These are phyloP conservation scores for Lasioglossum calceatum DNA, from an alignment of 2,888 invertebrate species.

Conservation along the genomic window DNA sequence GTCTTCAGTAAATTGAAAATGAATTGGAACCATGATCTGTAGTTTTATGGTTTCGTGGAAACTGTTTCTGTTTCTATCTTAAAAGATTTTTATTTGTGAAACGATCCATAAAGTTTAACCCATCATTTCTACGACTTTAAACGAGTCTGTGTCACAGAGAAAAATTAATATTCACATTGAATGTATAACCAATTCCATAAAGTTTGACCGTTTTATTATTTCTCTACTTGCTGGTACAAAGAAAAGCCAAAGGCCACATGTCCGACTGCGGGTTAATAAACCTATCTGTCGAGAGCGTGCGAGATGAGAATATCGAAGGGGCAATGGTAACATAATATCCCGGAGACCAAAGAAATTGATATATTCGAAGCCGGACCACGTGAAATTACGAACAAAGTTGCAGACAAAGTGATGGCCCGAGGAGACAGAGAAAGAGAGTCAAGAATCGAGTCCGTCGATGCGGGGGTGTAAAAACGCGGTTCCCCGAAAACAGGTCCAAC, in stretches of 20 bases:
- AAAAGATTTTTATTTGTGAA: no score
- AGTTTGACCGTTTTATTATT: neutral
- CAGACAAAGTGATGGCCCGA: neutral
- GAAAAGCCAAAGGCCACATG: neutral
- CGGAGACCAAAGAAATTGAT: neutral
- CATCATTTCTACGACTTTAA: neutral
- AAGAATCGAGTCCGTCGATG: neutral
- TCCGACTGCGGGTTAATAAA: neutral
- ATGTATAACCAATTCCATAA: neutral
- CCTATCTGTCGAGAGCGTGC: neutral
- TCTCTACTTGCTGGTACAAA: neutral
- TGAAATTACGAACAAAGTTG: conserved; percentile 18
- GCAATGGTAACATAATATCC: neutral
- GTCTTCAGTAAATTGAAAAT: neutral
- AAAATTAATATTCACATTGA: neutral
- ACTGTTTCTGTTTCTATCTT: neutral
- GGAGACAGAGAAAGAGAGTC: neutral
- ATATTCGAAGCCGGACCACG: neutral
- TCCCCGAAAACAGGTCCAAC: conserved; percentile 48
- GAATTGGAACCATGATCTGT: neutral
- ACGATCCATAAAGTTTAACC: neutral
- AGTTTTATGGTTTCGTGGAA: neutral
- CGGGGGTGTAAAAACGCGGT: conserved; percentile 49
- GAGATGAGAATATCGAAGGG: neutral
- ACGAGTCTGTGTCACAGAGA: neutral